Evolutionary conservation across 2,888 invertebrate species (phyloP), one percentile per base, ranked within the genome.

Genomic region (Leucozona laternaria): DNA sequence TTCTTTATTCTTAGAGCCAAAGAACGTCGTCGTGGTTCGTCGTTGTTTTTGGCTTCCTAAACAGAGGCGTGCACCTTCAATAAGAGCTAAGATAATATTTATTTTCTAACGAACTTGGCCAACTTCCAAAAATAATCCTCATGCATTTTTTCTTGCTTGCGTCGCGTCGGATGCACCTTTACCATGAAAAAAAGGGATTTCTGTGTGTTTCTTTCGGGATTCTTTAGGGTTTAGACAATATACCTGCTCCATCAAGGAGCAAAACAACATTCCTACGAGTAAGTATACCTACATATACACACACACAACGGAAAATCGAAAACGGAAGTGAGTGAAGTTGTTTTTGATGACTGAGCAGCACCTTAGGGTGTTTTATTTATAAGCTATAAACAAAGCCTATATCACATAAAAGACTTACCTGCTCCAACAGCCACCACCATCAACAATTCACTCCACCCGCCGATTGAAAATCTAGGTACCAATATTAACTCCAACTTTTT

Each of bases 291-390:
- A 0, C 2, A 2, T 10, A 28, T 28, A 28, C 2, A 53, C 8
- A 28, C 53, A n/a, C 25, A 28, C 25, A 60, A 75, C 53, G n/a
- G n/a, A 68, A 28, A 79, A 79, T 53, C 75, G 34, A 53, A 31
- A 57, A 50, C 57, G 70, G 79, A 84, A 75, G 75, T 64, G 83
- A 75, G 37, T 71, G 75, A 43, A 64, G 64, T 79, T 84, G 75
- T 71, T 79, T 79, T 71, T 75, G 79, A 83, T 70, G 79, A 73
- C 73, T 71, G 70, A 75, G 79, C 73, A 75, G 79, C 79, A 40
- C 17, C 50, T 64, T 45, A 17, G 48, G 48, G 75, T 75, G 57
- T 15, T 40, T 40, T 43, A n/a, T 40, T 40, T 64, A 20, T 57
- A 20, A 62, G 17, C 34, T 40, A 81, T 64, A 81, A 77, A 77